Conservation (phyloP, 2,888 invertebrate species). For the Fissipunctia ypsillon region DNA sequence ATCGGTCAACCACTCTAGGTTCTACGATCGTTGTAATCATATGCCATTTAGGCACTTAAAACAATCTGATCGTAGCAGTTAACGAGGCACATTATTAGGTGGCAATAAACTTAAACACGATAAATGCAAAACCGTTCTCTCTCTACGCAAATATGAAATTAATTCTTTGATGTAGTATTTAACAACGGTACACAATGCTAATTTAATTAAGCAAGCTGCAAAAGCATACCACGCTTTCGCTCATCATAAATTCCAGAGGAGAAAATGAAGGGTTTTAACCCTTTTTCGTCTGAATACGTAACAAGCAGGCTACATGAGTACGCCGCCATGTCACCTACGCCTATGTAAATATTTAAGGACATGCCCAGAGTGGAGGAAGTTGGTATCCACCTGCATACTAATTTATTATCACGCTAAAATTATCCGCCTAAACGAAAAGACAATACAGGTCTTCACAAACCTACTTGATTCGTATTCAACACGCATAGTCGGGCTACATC, state of each 20-base stretch:
- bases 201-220: constrained; percentile 31
- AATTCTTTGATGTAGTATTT: constrained; percentile 1
- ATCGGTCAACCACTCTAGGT: neutral
- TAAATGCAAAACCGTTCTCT: constrained; percentile 2
- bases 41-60: neutral
- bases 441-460: constrained; percentile 57
- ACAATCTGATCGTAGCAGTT: neutral
- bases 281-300: constrained; percentile 67
- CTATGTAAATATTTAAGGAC: constrained; percentile 82
- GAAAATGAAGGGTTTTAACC: constrained; percentile 49
- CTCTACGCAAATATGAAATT: neutral
- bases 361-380: constrained; percentile 82
- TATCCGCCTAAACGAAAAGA: constrained; percentile 75
- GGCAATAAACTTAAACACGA: neutral
- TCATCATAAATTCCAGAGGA: constrained; percentile 43
- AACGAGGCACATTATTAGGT: constrained; percentile 9
- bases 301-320: constrained; percentile 54
- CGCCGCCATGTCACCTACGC: constrained; percentile 58
- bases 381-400: constrained; percentile 82
- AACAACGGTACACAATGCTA: constrained; percentile 4
- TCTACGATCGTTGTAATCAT: neutral
- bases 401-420: constrained; percentile 78
- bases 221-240: constrained; percentile 31
- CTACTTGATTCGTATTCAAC: constrained; percentile 62
- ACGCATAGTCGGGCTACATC: constrained; percentile 70